These are phyloP conservation scores for Reticulitermes lucifugus DNA, from an alignment of 2,888 invertebrate species.

Conservation along the genomic window DNA sequence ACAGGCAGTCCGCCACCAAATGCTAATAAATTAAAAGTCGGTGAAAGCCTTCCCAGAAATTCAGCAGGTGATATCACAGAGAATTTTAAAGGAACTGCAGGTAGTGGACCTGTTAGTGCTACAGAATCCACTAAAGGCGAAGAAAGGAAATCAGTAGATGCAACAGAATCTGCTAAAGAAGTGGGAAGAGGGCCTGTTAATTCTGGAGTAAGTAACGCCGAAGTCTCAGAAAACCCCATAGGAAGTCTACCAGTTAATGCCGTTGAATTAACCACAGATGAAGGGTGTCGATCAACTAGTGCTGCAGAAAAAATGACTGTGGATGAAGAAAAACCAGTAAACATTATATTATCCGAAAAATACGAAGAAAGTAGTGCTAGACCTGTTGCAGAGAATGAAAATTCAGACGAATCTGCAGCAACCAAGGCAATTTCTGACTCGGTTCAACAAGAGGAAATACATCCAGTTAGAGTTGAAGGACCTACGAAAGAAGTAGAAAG, in stretches of 20 bases:
- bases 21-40: too few species aligned
- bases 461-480: not conserved
- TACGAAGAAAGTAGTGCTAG: not conserved
- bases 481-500: not conserved
- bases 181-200: not conserved
- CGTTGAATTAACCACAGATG: not conserved
- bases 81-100: not conserved
- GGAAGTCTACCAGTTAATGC: not conserved
- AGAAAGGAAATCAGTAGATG: not conserved
- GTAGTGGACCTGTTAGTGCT: not conserved
- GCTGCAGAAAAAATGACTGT: not conserved
- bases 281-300: conserved; percentile 12
- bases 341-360: not conserved
- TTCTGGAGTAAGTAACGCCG: not conserved
- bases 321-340: not conserved
- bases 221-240: not conserved
- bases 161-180: not conserved
- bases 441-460: not conserved
- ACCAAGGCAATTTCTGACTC: not conserved
- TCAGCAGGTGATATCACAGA: not conserved
- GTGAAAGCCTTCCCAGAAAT: too few species aligned
- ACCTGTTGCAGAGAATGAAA: not conserved
- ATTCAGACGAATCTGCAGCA: not conserved
- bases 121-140: conserved; percentile 11
- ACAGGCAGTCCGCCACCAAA: too few species aligned